Evolutionary conservation across 2,113 vertebrate species (phyloP), one percentile per base, ranked within the genome.

Genomic region (Channa maculata): DNA sequence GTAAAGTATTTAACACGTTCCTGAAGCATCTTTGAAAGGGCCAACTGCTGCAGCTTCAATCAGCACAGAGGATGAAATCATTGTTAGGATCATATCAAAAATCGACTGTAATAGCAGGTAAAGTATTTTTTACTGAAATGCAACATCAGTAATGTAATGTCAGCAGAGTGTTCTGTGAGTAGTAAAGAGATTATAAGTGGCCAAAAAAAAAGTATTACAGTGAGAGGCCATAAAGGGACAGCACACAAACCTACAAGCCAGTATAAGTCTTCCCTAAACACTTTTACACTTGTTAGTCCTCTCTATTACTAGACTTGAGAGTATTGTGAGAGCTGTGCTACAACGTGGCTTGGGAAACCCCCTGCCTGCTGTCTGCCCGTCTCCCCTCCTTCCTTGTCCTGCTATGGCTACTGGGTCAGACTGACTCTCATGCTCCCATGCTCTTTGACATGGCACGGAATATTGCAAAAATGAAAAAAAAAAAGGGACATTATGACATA

Each of bases 401-500:
- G 79, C 82, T 80, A 59, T 64, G 81, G 71, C 80, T 82, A 64
- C 65, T 65, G 88, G 90, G 89, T 90, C 86, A 92, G 67, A 57
- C 86, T 82, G 44, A 77, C 82, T 92, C 83, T 79, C 84, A 70
- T 76, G 87, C 93, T 92, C 92, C 91, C 91, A 92, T 92, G 92
- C 91, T 91, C 93, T 91, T 91, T 93, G 91, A 91, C 92, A 92
- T 87, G 74, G 34, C 78, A 86, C 71, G 3, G 55, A 72, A 58
- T 61, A 81, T 69, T 64, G 77, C 83, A 67, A 70, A 89, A 77
- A 72, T 78, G 53, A 71, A 63, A 61, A 79, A 33, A 72, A 68
- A 80, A 33, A 72, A 68, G 66, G 71, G 63, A 71, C 64, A 51
- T 80, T 8, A 10, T n/a, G n/a, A 73, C 73, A 41, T 79, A n/a